Base-by-base conservation (phyloP, 2,888 invertebrate species). In the Stenurella melanura region DNA sequence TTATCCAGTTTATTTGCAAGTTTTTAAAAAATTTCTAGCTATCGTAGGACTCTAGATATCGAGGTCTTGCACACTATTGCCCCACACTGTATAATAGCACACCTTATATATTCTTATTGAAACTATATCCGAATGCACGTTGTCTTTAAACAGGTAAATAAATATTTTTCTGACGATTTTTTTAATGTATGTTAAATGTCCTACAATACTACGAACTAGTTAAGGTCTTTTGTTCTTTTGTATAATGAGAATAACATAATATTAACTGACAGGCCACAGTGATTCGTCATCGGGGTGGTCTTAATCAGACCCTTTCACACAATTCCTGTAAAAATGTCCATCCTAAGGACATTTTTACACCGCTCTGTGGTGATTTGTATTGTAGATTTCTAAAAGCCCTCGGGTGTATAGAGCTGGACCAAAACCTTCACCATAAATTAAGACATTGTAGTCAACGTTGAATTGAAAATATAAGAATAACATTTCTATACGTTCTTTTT, bases 241-340 rank as follows among this genome's bases (percentile, higher is more conserved):
- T 30, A 61, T 61, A 61, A 61, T 10, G 61, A 61, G 21, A n/a
- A 26, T 34, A 0, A 34, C 30, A 26, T 61, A 61, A n/a, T 61
- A n/a, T 15, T 17, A 38, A 17, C 38, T 38, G 64, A 18, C 34
- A 50, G 50, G n/a, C 6, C 42, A 42, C 12, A 42, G 42, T 50
- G 50, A 50, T n/a, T n/a, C 42, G 19, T 38, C 19, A 9, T 18
- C 17, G 12, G 64, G 64, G 64, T 64, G 64, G 64, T 64, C 64
- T 64, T 42, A 42, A 64, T 64, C 17, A 42, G 64, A 42, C 18
- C 42, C 64, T 38, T 64, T 64, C 34, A 64, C 34, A 64, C 42
- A 64, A 34, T 64, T 64, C 64, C 19, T 64, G 38, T 64, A 64
- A 64, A 42, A 64, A 64, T 38, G 64, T 38, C 42, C 21, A 26